Percentiles rank a stretch among this genome's conserved stretches.
These are phyloP conservation scores for Puffinus mauretanicus DNA, from an alignment of 2,113 vertebrate species.

Conservation along the genomic window DNA sequence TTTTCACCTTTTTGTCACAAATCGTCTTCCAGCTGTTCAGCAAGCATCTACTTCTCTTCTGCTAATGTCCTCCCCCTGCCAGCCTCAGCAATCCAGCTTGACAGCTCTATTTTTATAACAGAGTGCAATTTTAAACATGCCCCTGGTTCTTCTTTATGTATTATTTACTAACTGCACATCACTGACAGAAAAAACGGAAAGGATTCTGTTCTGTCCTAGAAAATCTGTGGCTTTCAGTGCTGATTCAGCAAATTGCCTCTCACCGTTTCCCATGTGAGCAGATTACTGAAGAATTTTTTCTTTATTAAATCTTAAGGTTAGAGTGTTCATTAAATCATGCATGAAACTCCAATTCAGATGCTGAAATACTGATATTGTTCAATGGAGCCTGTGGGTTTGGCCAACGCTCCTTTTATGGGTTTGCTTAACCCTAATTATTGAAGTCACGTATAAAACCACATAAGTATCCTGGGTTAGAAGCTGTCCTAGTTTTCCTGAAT, in stretches of 20 bases:
- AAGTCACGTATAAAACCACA: not conserved
- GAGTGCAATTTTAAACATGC: not conserved
- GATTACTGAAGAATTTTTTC: not conserved
- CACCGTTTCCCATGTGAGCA: not conserved
- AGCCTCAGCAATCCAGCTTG: not conserved
- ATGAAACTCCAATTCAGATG: not conserved
- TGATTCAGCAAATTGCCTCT: not conserved
- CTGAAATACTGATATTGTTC: not conserved
- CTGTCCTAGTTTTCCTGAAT: not conserved
- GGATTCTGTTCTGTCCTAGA: not conserved
- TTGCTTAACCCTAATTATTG: not conserved
- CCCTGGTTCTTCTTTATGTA: not conserved
- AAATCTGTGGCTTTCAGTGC: not conserved
- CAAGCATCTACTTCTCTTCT: not conserved
- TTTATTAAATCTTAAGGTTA: not conserved
- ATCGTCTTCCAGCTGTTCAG: not conserved
- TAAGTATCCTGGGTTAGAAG: not conserved
- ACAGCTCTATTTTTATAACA: constrained; percentile 30
- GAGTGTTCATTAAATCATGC: not conserved
- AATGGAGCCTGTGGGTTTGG: not conserved
- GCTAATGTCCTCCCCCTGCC: not conserved
- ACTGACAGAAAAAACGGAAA: not conserved
- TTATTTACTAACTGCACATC: constrained; percentile 18
- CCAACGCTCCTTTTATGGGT: not conserved
- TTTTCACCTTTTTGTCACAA: constrained; percentile 7